Evolutionary conservation across 2,888 invertebrate genomes (phyloP).

Genomic region (Acleris literana): DNA sequence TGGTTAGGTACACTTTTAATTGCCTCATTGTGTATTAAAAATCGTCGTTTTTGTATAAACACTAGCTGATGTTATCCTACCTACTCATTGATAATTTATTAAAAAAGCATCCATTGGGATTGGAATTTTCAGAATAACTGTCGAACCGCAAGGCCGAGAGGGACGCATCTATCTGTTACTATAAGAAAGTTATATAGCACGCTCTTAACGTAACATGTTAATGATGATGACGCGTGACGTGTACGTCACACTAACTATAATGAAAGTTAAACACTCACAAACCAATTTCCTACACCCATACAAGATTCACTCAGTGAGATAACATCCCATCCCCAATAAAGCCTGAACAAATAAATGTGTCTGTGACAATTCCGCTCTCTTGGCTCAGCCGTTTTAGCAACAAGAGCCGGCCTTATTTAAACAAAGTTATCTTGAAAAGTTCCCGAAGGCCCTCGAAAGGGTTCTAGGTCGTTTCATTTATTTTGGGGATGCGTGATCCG

Average conservation of each 20-base stretch:
- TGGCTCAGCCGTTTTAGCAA: conserved; percentile 31
- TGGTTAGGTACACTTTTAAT: no score
- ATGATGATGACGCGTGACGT: no score
- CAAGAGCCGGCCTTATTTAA: conserved; percentile 54
- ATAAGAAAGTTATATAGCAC: no score
- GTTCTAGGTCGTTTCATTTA: conserved; percentile 53
- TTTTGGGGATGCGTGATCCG: conserved; percentile 46
- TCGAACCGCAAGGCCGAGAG: no score
- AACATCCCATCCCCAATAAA: background rate
- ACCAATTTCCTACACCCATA: conserved; percentile 2
- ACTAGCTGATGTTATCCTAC: no score
- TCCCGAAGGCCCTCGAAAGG: conserved; percentile 50
- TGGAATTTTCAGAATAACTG: no score
- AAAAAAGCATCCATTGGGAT: no score
- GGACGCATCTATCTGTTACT: no score
- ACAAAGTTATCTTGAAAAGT: conserved; percentile 57
- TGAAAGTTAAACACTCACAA: conserved; percentile 1
- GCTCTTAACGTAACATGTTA: no score
- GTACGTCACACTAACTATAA: background rate
- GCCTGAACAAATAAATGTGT: conserved; percentile 23
- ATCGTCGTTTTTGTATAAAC: no score
- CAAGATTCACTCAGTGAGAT: background rate
- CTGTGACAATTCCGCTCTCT: conserved; percentile 21
- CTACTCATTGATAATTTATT: no score
- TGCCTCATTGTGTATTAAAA: no score